Percentiles rank a stretch among this genome's conserved stretches.
Conservation (phyloP, 2,888 invertebrate species). For the Hirudinaria manillensis region DNA sequence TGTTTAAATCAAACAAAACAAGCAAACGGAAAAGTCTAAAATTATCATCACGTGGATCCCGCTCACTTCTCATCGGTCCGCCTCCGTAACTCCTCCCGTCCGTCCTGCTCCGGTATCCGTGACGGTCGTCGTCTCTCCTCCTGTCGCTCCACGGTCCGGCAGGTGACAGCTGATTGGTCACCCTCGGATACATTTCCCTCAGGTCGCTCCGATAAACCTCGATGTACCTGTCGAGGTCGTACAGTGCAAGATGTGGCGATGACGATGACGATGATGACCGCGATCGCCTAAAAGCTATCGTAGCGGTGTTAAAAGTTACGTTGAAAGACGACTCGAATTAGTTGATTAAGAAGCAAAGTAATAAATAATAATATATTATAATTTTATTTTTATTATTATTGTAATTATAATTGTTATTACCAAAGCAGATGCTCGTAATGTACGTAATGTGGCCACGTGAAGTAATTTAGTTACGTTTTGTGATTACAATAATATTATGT, state of each 20-base stretch:
- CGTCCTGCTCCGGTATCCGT: not conserved
- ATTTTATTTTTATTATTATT: no score
- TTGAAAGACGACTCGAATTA: not conserved
- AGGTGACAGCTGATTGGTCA: conserved; percentile 13
- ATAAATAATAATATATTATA: no score
- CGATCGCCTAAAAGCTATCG: not conserved
- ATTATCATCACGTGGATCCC: not conserved
- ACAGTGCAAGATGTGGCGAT: not conserved
- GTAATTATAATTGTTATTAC: no score
- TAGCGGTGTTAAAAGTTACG: not conserved
- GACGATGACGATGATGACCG: not conserved
- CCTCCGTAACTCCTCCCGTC: not conserved
- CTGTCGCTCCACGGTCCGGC: not conserved
- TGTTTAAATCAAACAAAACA: no score
- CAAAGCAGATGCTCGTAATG: no score
- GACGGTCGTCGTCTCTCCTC: not conserved
- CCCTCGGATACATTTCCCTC: conserved; percentile 28
- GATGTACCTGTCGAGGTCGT: conserved; percentile 14
- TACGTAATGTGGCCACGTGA: no score
- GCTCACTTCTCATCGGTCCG: conserved; percentile 21
- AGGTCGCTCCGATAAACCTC: conserved; percentile 28
- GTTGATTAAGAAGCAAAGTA: not conserved
- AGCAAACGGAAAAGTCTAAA: no score
- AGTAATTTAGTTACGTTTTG: no score
- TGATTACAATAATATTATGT: no score